Evolutionary conservation across 2,888 invertebrate species (phyloP).

Genomic region (Liopterus haemorrhoidalis): DNA sequence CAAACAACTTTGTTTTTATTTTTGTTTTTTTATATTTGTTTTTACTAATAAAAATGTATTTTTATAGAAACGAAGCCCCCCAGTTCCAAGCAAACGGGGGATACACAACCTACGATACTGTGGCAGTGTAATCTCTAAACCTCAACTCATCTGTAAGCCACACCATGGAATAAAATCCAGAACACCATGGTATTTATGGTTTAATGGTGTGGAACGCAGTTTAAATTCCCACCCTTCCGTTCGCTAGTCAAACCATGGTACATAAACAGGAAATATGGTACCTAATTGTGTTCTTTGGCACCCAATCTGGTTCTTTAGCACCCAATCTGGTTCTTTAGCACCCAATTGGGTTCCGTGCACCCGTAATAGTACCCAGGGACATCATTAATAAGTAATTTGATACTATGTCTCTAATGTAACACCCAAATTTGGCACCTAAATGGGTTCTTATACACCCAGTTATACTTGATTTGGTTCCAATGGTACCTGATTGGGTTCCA

Average conservation of each 20-base stretch:
- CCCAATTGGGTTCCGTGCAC: slow-evolving; percentile 15
- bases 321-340: slow-evolving; percentile 16
- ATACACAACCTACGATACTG: slow-evolving; percentile 98
- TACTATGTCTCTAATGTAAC: no score
- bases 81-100: slow-evolving; percentile 71
- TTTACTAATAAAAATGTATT: slow-evolving; percentile 22
- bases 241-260: neutral
- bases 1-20: no score
- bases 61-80: slow-evolving; percentile 86
- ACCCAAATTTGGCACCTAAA: no score
- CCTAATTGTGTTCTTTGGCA: slow-evolving; percentile 8
- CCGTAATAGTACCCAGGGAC: no score
- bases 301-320: slow-evolving; percentile 16
- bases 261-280: slow-evolving; percentile 1
- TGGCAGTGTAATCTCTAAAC: slow-evolving; percentile 95
- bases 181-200: no score
- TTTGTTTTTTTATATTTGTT: no score
- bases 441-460: no score
- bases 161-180: neutral
- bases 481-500: no score
- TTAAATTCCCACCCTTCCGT: neutral
- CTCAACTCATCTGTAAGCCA: slow-evolving; percentile 17
- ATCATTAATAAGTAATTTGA: no score
- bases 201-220: no score
- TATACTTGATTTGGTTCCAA: no score